Evolutionary conservation across 2,797 vertebrate genomes (phyloP).

Genomic region (Poliocrania exsul): DNA sequence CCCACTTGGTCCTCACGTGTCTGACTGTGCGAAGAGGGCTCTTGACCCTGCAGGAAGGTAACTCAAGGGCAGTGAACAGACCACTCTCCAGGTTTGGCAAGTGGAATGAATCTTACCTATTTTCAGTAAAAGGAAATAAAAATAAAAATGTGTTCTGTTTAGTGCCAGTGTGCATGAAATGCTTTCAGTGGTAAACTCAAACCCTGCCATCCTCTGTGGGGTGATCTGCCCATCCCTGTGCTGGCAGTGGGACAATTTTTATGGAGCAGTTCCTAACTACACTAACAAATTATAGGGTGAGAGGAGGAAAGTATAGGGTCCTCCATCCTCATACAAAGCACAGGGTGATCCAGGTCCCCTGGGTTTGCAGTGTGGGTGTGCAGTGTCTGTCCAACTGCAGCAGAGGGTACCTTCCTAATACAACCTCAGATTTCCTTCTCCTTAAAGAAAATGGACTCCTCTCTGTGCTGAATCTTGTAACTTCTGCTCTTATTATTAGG

Average conservation of each 20-base stretch:
- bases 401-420: not conserved
- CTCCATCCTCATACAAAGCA: not conserved
- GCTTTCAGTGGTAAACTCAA: not conserved
- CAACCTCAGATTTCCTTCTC: not conserved
- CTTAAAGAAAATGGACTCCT: not conserved
- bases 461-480: not conserved
- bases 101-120: not conserved
- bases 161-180: not conserved
- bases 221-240: not conserved
- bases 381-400: not conserved
- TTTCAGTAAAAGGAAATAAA: not conserved
- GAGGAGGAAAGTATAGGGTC: not conserved
- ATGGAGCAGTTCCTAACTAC: not conserved
- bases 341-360: not conserved
- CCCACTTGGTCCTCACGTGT: conserved; percentile 12
- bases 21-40: not conserved
- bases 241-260: not conserved
- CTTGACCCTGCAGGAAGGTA: not conserved
- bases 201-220: not conserved
- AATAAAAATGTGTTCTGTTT: not conserved
- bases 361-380: fast-evolving
- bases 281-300: not conserved
- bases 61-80: not conserved
- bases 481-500: not conserved
- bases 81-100: not conserved